Percentiles rank a stretch among this genome's conserved stretches.
These are phyloP conservation scores for Caretta caretta DNA, from an alignment of 2,113 vertebrate genomes.

Conservation along the genomic window DNA sequence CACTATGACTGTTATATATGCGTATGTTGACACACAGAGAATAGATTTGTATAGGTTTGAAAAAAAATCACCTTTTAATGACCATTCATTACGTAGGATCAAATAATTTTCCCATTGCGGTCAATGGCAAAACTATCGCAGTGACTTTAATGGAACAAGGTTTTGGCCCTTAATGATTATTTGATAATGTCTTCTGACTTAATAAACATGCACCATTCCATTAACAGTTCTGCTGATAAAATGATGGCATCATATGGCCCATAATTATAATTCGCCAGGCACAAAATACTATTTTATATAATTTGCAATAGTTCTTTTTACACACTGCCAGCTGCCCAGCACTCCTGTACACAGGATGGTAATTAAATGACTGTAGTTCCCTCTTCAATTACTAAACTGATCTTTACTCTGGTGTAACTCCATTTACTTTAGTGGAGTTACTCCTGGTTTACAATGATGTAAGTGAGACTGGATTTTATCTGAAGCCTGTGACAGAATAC, in stretches of 20 bases:
- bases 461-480: accelerated
- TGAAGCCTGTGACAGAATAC: background rate
- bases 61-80: background rate
- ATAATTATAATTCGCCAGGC: background rate
- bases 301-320: background rate
- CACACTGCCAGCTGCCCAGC: background rate
- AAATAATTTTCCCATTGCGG: background rate
- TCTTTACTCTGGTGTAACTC: background rate
- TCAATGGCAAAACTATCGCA: background rate
- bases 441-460: background rate
- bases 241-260: background rate
- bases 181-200: background rate
- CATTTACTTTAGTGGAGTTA: background rate
- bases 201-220: background rate
- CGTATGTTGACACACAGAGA: background rate
- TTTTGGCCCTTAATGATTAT: background rate
- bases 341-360: background rate
- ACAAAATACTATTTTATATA: background rate
- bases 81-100: background rate
- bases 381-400: background rate
- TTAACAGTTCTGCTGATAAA: background rate
- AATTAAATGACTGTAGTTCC: background rate
- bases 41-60: background rate
- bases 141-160: background rate
- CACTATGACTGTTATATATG: background rate